Evolutionary conservation across 2,797 vertebrate genomes (phyloP), one percentile per base, ranked within the genome.

Genomic region (Sebastes vulpes): DNA sequence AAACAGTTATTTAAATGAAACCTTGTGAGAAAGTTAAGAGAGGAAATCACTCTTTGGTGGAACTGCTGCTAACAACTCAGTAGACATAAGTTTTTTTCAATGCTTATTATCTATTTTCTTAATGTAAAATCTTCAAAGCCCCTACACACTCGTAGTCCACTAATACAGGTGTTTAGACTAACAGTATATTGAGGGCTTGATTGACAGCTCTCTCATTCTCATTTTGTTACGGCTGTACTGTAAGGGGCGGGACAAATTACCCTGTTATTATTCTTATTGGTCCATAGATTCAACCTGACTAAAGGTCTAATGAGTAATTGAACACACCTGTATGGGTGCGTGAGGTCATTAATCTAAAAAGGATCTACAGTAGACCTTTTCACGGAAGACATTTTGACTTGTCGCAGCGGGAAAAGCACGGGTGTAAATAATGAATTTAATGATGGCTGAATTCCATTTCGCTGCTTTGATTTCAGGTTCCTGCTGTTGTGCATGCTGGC

Each of bases 221-320:
- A 0, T 46, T 46, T 46, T 46, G 20, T 21, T 54, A 14, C 21
- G 6, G 5, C 14, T 79, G 42, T 12, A 32, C 58, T 10, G 35
- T 32, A 4, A 32, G 0, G n/a, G 25, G 58, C 3, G 12, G 54
- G 42, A 53, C 32, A 32, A 63, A 2, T 14, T 10, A 28, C 2
- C 14, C 16, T n/a, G n/a, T 77, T 26, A 64, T 56, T 46, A 31
- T 53, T 68, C 46, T 29, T 31, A n/a, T 54, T 25, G 12, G 28
- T 48, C 25, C 57, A 50, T 48, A 58, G 35, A 14, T 74, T 32
- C 56, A 70, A 68, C 66, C 25, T 2, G 26, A 78, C 25, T 14
- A 10, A 16, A 68, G 29, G 26, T 64, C 38, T 70, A 65, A 78
- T 71, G 8, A 69, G 48, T 58, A 52, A 78, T 14, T 68, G 53